Base-by-base conservation (phyloP, 2,113 vertebrate genomes). In the Muscicapa adusta region DNA sequence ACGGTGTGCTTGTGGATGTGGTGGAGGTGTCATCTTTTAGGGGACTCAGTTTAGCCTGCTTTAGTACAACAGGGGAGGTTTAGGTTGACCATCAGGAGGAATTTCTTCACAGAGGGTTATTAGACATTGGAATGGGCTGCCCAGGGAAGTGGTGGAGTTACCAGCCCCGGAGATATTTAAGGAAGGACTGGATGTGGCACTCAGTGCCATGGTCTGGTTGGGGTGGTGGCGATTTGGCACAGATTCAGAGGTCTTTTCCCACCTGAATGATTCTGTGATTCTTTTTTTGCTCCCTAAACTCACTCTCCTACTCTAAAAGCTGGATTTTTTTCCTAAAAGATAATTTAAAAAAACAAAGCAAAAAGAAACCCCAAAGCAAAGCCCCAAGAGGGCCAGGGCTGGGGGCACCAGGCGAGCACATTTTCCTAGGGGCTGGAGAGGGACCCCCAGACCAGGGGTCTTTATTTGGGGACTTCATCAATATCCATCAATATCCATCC, bases 1-100 rank as follows among this genome's bases (percentile, higher is more conserved):
- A 10, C 1, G 2, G 5, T 3, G 45, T 25, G 18, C 19, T 25
- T 6, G 4, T 7, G 28, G 8, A 1, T 15, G 15, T 22, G 34
- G 33, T 25, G 15, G 29, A 42, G 13, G 18, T 11, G 12, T 26
- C 28, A 31, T 22, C 45, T 43, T 51, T 14, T 18, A 7, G 18
- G 13, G 17, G 18, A 14, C 53, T 63, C 53, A 18, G 9, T 7
- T 58, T 14, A 14, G 31, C 33, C 31, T 61, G 19, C 47, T n/a
- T 10, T 31, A 8, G 16, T 33, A 20, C 7, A 57, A 25, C 8
- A 57, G 16, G 13, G 58, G 19, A 45, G n/a, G 28, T 66, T 53
- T n/a, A 20, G 24, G 33, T 29, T 60, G 53, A 45, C 34, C 28
- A 29, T 24, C 28, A 38, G 60, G 60, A 74, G 28, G 53, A 66